Base-by-base conservation (phyloP, 1,140 invertebrate genomes). In the Danaus plexippus region DNA sequence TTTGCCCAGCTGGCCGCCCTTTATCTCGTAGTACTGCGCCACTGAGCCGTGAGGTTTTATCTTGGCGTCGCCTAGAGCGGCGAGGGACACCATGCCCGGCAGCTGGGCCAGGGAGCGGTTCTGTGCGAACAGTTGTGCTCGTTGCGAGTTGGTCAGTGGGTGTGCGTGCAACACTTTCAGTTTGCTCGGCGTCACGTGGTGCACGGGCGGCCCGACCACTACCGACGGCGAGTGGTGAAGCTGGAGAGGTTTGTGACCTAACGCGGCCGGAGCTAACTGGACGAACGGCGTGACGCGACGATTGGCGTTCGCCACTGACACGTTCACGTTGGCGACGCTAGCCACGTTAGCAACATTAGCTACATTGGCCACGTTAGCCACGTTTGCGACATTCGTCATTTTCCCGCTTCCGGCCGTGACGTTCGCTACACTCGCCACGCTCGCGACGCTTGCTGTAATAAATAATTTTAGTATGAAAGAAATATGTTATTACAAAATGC, bases 21-120 rank as follows among this genome's bases (percentile, higher is more conserved):
- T 83, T 59, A 85, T 82, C 56, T 85, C 82, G 55, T 80, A 80
- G 59, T 78, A 75, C 55, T 85, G 82, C 18, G 80, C 67, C 6
- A 82, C 75, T 1, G 73, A 71, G 18, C 77, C 77, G 9, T 75
- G 73, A 1, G 77, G 69, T 50, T 85, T 85, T 0, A 84, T 56
- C 50, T 80, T 81, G 5, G 64, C 61, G 47, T 81, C 79, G 0
- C 63, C 68, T 2, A 85, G 66, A 11, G 81, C 66, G 1, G 81
- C 73, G 2, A 82, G 59, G 1, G 81, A 81, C 11, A 81, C 79
- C 6, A 81, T 79, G 9, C 77, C 64, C 10, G 81, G 76, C 15
- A 80, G 52, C 32, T 72, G 73, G 0, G 71, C 66, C 13, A 75
- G 63, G 9, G 68, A 67, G 42, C 74, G 54, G 52, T 73, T 77